Base-by-base conservation (phyloP, 1,140 invertebrate species). In the Drosophila bipectinata region DNA sequence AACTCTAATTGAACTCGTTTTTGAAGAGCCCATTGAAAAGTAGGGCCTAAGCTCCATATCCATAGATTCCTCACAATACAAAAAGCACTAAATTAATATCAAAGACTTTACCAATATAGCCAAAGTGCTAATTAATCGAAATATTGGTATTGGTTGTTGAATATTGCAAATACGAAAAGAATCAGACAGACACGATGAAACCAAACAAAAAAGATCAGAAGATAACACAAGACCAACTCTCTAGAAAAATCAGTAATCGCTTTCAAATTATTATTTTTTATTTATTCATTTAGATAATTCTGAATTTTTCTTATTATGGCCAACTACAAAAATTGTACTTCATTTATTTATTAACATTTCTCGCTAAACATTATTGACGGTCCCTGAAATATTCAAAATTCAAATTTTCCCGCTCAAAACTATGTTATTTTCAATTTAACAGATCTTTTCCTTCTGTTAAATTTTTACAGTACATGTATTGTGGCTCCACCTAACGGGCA, bases 31-130 rank as follows among this genome's bases (percentile, higher is more conserved):
- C 57, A 2, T 18, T 9, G 4, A 37, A 66, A 15, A 44, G 24
- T 12, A 34, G 49, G 76, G 51, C 44, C 14, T 24, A 44, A 77
- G 53, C 45, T 57, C 52, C 41, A 67, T 30, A 90, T 69, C 78
- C 90, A 91, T 91, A 91, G 81, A 91, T 91, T 91, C 88, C 90
- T 91, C 90, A 91, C 84, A 91, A 91, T 91, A 79, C 84, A 91
- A 91, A 91, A 91, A 91, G 90, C 90, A 91, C 90, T 91, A 87
- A 87, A 88, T 88, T 77, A 88, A 88, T 88, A 88, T 88, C 84
- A 89, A 85, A 89, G 77, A 84, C 81, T 67, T 72, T 85, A 87
- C 85, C 80, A 90, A 84, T 85, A 83, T 79, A 61, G 56, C 55
- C 18, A 15, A 44, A 1, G 15, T 7, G 67, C 73, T 76, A 77